Percentiles rank a stretch among this genome's conserved stretches.
These are phyloP conservation scores for Nasonia longicornis DNA, from an alignment of 1,140 invertebrate genomes.

Conservation along the genomic window DNA sequence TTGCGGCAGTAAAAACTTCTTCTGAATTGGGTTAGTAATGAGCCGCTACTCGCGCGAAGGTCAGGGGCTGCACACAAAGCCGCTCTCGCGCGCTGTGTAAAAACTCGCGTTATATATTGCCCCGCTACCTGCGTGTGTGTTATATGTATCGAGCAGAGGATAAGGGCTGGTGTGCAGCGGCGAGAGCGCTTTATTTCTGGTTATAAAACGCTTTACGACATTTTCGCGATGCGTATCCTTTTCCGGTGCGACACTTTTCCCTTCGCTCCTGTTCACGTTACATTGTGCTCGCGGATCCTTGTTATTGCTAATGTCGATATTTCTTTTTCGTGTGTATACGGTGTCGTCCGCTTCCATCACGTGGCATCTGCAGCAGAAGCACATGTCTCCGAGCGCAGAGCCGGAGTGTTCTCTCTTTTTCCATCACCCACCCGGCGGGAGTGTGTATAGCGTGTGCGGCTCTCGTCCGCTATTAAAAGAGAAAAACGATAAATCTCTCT, in stretches of 20 bases:
- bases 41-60: background rate
- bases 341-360: constrained; percentile 27
- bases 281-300: background rate
- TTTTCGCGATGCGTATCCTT: constrained; percentile 50
- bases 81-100: background rate
- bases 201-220: constrained; percentile 56
- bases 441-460: background rate
- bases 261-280: background rate
- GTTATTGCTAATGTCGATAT: background rate
- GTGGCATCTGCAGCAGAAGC: background rate
- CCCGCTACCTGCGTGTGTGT: background rate
- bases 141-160: background rate
- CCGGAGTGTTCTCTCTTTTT: background rate
- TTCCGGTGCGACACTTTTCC: constrained; percentile 50
- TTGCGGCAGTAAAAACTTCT: constrained; percentile 6
- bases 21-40: constrained; percentile 27
- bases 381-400: background rate
- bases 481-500: constrained; percentile 58
- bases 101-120: background rate
- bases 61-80: background rate
- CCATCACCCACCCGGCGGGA: background rate
- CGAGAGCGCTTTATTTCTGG: constrained; percentile 50
- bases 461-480: constrained; percentile 52
- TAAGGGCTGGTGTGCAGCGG: background rate
- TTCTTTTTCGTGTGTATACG: background rate